phyloP scores from a whole-genome alignment of 35 echinoderm and acorn worm species.

The Apostichopus parvimensis region DNA sequence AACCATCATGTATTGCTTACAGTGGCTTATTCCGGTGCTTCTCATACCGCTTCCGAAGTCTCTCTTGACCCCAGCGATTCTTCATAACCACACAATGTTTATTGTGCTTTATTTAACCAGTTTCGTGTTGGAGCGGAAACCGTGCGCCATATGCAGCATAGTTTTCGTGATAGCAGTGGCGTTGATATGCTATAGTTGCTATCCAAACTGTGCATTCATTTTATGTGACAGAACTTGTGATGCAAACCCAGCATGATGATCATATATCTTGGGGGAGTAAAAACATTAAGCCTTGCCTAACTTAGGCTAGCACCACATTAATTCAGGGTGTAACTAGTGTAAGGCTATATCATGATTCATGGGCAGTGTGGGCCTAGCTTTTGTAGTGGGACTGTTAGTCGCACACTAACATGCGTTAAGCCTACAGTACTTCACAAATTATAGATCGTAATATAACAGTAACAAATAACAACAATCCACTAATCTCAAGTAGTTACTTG shows the following conservation, averaged over 20 bases:
- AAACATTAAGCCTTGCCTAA: too few species aligned
- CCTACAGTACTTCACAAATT: too few species aligned
- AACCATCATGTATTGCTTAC: constrained; percentile 95
- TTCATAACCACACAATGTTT: constrained; percentile 96
- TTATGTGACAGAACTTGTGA: constrained; percentile 83
- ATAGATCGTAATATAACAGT: too few species aligned
- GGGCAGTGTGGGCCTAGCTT: too few species aligned
- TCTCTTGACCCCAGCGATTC: constrained; percentile 67
- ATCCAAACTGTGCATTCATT: constrained; percentile 85
- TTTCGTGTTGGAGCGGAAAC: constrained; percentile 91
- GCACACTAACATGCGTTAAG: too few species aligned
- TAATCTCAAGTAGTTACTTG: too few species aligned
- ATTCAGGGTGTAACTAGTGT: too few species aligned
- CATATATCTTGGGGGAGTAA: too few species aligned
- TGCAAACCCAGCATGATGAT: constrained; percentile 30
- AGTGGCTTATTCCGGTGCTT: constrained; percentile 91
- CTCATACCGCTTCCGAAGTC: constrained; percentile 87
- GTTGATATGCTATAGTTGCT: constrained; percentile 89
- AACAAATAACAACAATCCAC: too few species aligned
- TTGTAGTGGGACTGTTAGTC: too few species aligned
- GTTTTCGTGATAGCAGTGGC: constrained; percentile 79
- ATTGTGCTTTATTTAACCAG: constrained; percentile 85
- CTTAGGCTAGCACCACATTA: too few species aligned
- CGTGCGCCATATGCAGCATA: constrained; percentile 90
- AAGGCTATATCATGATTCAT: too few species aligned